phyloP scores from a whole-genome alignment of 2,888 invertebrate species.

The Oscheius myriophilus region DNA sequence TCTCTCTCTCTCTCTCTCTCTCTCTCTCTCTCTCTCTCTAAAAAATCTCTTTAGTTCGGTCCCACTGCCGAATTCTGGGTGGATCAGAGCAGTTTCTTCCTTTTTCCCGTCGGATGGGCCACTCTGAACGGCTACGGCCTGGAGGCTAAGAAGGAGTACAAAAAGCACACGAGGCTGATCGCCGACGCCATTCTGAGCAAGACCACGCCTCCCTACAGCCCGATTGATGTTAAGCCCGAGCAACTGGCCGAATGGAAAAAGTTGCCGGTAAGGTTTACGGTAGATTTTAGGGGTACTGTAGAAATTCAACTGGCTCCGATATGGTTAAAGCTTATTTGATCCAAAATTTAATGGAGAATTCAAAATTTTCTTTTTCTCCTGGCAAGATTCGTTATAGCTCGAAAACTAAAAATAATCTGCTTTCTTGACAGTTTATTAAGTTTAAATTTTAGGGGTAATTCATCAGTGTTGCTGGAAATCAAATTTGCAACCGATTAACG shows the following conservation, averaged over 20 bases:
- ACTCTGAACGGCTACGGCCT: slow-evolving; percentile 87
- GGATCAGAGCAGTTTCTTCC: slow-evolving; percentile 87
- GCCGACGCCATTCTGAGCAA: slow-evolving; percentile 27
- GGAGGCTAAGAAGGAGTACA: slow-evolving; percentile 77
- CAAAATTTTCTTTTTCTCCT: no score
- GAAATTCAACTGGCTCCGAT: no score
- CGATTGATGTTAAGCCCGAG: slow-evolving; percentile 13
- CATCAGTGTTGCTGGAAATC: no score
- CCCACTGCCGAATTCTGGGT: slow-evolving; percentile 49
- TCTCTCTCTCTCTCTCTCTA: neutral
- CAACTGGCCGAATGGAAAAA: slow-evolving; percentile 24
- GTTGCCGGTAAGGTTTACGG: neutral
- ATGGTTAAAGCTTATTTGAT: no score
- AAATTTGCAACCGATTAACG: no score
- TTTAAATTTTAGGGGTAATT: no score
- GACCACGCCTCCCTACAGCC: neutral
- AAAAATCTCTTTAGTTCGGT: slow-evolving; percentile 23
- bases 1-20: no score
- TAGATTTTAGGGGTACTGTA: neutral
- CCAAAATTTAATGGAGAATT: no score
- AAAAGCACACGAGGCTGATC: slow-evolving; percentile 47
- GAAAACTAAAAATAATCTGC: no score
- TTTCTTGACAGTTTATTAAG: no score
- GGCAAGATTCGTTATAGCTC: no score
- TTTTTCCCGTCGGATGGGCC: slow-evolving; percentile 97